phyloP scores from a whole-genome alignment of 2,113 vertebrate species.

The Oostethus manadensis region DNA sequence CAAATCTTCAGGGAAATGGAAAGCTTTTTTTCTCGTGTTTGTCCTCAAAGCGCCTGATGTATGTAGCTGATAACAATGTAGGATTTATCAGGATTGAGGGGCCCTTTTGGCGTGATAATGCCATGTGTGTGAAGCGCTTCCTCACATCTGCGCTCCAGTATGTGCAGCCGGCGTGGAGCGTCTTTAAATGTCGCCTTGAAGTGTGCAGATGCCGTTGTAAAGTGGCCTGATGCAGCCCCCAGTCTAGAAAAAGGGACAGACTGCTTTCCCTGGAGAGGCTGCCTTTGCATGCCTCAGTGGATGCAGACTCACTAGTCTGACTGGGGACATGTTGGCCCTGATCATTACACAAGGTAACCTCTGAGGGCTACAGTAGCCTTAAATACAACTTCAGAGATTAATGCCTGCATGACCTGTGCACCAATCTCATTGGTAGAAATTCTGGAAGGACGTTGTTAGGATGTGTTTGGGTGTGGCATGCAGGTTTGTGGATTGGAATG shows the following conservation, averaged over 20 bases:
- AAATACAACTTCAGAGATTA: constrained; percentile 2
- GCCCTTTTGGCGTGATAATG: constrained; percentile 36
- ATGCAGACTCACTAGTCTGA: constrained; percentile 47
- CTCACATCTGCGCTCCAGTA: constrained; percentile 32
- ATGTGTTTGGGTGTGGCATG: too few species aligned
- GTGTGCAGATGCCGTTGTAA: constrained; percentile 45
- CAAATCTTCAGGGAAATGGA: constrained; percentile 35
- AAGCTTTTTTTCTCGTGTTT: constrained; percentile 12
- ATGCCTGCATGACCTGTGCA: neutral
- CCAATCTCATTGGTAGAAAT: neutral
- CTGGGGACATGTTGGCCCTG: constrained; percentile 34
- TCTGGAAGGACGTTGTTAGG: neutral
- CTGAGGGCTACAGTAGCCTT: constrained; percentile 2
- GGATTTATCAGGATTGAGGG: constrained; percentile 33
- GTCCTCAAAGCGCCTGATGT: constrained; percentile 14
- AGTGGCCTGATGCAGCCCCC: constrained; percentile 44
- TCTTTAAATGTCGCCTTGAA: constrained; percentile 55
- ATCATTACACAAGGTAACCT: constrained; percentile 35
- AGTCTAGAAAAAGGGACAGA: constrained; percentile 40
- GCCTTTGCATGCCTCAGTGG: constrained; percentile 50
- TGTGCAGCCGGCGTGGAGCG: constrained; percentile 34
- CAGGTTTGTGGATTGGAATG: too few species aligned
- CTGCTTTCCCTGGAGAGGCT: constrained; percentile 47
- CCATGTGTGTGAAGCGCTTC: constrained; percentile 48
- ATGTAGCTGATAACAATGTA: constrained; percentile 18